Percentiles rank a stretch among this genome's conserved stretches.
Conservation (phyloP, 2,888 invertebrate genomes). For the Pollenia labialis region DNA sequence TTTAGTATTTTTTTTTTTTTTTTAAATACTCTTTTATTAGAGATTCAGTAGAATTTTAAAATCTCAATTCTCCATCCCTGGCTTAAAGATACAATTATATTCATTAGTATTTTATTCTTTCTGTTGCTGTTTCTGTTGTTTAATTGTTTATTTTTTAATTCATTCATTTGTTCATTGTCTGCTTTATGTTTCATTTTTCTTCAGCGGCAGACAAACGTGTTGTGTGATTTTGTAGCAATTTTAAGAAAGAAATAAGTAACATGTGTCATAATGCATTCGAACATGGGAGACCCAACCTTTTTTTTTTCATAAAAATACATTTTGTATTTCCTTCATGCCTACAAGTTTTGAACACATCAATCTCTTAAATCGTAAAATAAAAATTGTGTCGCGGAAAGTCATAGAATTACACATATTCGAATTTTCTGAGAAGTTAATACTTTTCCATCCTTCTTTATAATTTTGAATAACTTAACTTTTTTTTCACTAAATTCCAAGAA, state of each 20-base stretch:
- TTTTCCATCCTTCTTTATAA: too few species aligned
- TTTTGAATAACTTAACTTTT: too few species aligned
- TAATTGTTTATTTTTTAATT: conserved; percentile 22
- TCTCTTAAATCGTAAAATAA: too few species aligned
- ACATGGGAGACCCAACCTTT: conserved; percentile 51
- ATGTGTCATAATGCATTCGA: conserved; percentile 63
- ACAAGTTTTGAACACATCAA: neutral
- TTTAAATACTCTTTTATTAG: too few species aligned
- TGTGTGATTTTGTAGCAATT: conserved; percentile 31
- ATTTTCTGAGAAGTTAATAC: too few species aligned
- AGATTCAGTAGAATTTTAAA: too few species aligned
- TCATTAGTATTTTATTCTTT: conserved; percentile 3
- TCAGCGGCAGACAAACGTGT: conserved; percentile 38
- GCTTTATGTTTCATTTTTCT: conserved; percentile 24
- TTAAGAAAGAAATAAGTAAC: conserved; percentile 27
- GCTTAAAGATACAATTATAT: neutral
- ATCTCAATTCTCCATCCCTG: too few species aligned
- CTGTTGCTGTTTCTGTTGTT: conserved; percentile 7
- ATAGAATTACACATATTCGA: too few species aligned
- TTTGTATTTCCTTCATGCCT: neutral
- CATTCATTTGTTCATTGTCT: conserved; percentile 52
- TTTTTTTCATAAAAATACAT: neutral
- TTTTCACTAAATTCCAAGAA: too few species aligned
- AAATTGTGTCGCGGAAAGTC: too few species aligned
- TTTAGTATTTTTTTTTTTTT: conserved; percentile 15